phyloP scores from a whole-genome alignment of 2,888 invertebrate species.

The Sinelater perroti region DNA sequence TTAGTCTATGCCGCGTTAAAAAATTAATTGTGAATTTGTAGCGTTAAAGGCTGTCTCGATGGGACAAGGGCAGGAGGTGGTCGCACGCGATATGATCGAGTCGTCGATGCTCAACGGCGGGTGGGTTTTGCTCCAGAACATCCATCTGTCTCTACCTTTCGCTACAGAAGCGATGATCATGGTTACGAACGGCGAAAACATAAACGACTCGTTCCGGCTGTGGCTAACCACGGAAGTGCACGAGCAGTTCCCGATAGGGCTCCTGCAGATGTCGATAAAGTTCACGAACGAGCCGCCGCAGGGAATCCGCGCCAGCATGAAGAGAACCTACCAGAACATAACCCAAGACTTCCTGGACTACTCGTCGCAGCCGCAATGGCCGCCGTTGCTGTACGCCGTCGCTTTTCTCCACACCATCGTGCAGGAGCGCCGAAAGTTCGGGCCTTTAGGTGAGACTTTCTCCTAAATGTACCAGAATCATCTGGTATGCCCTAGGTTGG shows the following conservation, averaged over 20 bases:
- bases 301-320: constrained; percentile 92
- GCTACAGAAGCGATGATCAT: constrained; percentile 92
- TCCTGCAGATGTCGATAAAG: constrained; percentile 91
- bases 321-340: constrained; percentile 89
- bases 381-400: constrained; percentile 90
- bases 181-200: constrained; percentile 82
- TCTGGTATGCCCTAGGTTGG: constrained; percentile 82
- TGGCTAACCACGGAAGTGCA: constrained; percentile 98
- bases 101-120: constrained; percentile 70
- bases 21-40: constrained; percentile 51
- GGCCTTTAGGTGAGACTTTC: constrained; percentile 70
- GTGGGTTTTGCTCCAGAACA: constrained; percentile 95
- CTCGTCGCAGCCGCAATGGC: constrained; percentile 92
- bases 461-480: not conserved
- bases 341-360: constrained; percentile 93
- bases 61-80: constrained; percentile 94
- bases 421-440: constrained; percentile 94
- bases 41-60: constrained; percentile 89
- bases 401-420: constrained; percentile 95
- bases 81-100: constrained; percentile 60
- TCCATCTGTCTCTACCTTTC: constrained; percentile 94
- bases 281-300: constrained; percentile 98
- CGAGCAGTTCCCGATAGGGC: constrained; percentile 89
- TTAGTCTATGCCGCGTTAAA: constrained; percentile 24
- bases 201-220: constrained; percentile 84